Percentiles rank a stretch among this genome's conserved stretches.
phyloP scores from a whole-genome alignment of 2,888 invertebrate genomes.

The Limnephilus auricula region DNA sequence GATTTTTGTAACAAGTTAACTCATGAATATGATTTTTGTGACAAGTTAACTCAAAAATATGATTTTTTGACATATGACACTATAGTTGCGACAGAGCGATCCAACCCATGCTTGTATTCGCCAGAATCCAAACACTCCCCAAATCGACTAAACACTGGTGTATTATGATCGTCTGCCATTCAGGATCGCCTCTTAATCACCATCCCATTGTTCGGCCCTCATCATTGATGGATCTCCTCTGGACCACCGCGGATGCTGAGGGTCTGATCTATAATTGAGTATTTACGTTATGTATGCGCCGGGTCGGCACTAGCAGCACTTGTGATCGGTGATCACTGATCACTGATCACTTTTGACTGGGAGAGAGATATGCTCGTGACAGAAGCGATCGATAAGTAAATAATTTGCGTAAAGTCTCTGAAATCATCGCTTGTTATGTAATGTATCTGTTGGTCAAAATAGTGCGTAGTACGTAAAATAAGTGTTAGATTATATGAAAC shows the following conservation, averaged over 20 bases:
- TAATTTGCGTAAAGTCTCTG: neutral
- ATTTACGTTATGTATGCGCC: neutral
- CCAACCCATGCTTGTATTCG: neutral
- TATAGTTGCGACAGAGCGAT: neutral
- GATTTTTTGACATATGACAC: neutral
- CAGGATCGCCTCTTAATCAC: conserved; percentile 29
- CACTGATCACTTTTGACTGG: neutral
- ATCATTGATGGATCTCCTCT: conserved; percentile 9
- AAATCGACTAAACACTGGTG: neutral
- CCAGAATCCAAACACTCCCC: neutral
- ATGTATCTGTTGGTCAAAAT: too few species aligned
- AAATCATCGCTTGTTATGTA: neutral
- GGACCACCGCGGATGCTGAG: neutral
- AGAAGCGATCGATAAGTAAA: neutral
- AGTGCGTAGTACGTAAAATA: too few species aligned
- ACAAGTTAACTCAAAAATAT: neutral
- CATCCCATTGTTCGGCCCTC: conserved; percentile 28
- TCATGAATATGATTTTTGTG: too few species aligned
- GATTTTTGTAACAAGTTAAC: too few species aligned
- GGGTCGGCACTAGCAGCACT: neutral
- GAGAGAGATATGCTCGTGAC: neutral
- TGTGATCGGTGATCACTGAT: neutral
- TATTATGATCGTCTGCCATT: neutral
- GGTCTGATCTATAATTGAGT: conserved; percentile 5
- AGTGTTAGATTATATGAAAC: too few species aligned